Evolutionary conservation across 1,140 invertebrate species (phyloP).

Genomic region (Drosophila saltans): DNA sequence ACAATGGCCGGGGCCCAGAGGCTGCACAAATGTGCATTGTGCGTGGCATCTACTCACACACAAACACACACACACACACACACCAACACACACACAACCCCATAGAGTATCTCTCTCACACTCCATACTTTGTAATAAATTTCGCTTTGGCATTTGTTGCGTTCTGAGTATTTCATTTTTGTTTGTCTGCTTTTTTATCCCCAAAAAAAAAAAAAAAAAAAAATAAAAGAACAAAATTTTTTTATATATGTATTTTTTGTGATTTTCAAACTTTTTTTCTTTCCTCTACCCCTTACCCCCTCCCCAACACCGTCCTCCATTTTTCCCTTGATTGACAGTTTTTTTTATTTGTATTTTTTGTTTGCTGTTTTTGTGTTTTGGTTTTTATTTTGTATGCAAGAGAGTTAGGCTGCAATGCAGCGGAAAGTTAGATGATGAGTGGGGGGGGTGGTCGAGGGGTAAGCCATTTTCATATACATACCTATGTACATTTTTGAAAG

Average conservation of each 20-base stretch:
- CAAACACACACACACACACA: slow-evolving; percentile 34
- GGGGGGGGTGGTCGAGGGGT: not conserved
- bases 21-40: slow-evolving; percentile 69
- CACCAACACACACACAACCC: no score
- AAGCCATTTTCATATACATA: slow-evolving; percentile 34
- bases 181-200: slow-evolving; percentile 21
- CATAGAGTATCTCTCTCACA: no score
- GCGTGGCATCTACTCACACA: slow-evolving; percentile 45
- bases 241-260: slow-evolving; percentile 29
- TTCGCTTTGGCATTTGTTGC: slow-evolving; percentile 73
- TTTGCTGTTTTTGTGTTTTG: slow-evolving; percentile 9
- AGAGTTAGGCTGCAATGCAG: slow-evolving; percentile 1
- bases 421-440: not conserved
- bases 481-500: slow-evolving; percentile 68
- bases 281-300: no score
- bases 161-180: slow-evolving; percentile 45
- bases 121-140: slow-evolving; percentile 59
- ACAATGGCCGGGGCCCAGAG: slow-evolving; percentile 61
- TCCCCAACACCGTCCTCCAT: no score
- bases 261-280: slow-evolving; percentile 32
- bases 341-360: slow-evolving; percentile 61
- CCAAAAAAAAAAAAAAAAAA: slow-evolving; percentile 18
- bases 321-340: slow-evolving; percentile 67
- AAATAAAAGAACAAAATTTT: no score
- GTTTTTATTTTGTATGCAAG: slow-evolving; percentile 1